phyloP scores from a whole-genome alignment of 2,113 vertebrate genomes.

The Tauraco erythrolophus region DNA sequence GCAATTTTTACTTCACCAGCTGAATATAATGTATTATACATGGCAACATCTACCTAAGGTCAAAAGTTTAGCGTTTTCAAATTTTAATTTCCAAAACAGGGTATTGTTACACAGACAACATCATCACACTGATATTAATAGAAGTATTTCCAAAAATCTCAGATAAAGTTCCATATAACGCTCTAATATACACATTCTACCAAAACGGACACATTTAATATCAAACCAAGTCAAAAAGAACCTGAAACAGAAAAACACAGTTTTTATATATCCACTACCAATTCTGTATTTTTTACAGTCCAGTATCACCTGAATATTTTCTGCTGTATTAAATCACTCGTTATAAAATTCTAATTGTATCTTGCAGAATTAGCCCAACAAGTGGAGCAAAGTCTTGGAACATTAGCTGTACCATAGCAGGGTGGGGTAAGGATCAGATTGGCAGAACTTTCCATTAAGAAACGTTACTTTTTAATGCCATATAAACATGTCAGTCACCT shows the following conservation, averaged over 20 bases:
- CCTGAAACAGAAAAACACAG: neutral
- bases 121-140: neutral
- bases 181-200: neutral
- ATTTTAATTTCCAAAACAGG: conserved; percentile 28
- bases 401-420: neutral
- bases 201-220: neutral
- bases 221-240: neutral
- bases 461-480: neutral
- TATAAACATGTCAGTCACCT: neutral
- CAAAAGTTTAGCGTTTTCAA: conserved; percentile 64
- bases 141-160: neutral
- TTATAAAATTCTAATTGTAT: neutral
- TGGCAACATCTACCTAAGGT: conserved; percentile 51
- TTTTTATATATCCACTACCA: neutral
- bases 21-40: conserved; percentile 55
- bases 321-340: neutral
- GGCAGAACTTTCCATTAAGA: neutral
- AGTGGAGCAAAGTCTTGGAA: neutral
- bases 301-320: neutral
- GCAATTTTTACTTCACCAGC: conserved; percentile 39
- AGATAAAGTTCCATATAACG: neutral
- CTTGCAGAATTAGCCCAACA: neutral
- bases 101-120: neutral
- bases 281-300: neutral
- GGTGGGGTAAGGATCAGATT: neutral